Base-by-base conservation (phyloP, 2,888 invertebrate species). In the Eudasyphora cyanicolor region DNA sequence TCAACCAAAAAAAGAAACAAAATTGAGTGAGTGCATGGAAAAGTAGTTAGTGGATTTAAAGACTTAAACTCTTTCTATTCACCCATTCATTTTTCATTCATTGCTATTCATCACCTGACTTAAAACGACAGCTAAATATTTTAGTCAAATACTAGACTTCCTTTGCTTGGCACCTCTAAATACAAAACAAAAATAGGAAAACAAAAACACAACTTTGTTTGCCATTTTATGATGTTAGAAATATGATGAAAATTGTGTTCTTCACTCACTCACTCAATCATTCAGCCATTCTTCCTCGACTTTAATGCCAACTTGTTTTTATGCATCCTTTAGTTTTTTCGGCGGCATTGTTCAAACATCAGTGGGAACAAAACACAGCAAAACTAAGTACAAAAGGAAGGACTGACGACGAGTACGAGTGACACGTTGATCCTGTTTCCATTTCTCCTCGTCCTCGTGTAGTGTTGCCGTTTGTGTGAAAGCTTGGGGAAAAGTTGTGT, bases 181-280 rank as follows among this genome's bases (percentile, higher is more conserved):
- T n/a, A n/a, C n/a, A n/a, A 32, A 32, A 38, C 49, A 17, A 19
- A n/a, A 49, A n/a, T n/a, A n/a, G n/a, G n/a, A n/a, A n/a, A 8
- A 5, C 51, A 19, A 3, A 51, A 2, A 7, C 21, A 24, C 51
- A 21, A 51, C 51, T 8, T 21, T 51, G 51, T 51, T 35, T 76
- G 67, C 54, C 67, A 76, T 76, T 69, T 82, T 73, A 42, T 79
- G 57, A 67, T 62, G 24, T 73, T 73, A n/a, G n/a, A 45, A 74
- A 62, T 42, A 62, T 76, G 60, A 62, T 38, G 49, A 27, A 69
- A 57, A 73, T 12, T 12, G 3, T 35, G 35, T 60, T n/a, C n/a
- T 60, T 32, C 32, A 8, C n/a, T 45, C 12, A 38, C 38, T 10
- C 38, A 38, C 12, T 2, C 38, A 38, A 7, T 38, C 38, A 27